A percentile compares a stretch with the other conserved stretches of the same genome.
Conservation (phyloP, 2,888 invertebrate genomes). For the Iphiclides podalirius region DNA sequence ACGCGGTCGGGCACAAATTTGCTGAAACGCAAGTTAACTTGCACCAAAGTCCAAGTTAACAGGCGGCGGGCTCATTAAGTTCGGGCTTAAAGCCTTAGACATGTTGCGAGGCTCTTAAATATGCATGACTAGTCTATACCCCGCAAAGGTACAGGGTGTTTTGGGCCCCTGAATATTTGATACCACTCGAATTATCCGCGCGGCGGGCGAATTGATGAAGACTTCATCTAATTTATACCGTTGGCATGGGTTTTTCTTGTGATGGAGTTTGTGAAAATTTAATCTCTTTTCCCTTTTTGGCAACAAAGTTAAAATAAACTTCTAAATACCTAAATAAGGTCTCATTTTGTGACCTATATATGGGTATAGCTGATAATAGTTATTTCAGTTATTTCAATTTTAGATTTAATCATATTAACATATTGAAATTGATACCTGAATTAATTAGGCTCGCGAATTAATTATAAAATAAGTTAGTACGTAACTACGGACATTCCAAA, state of each 20-base stretch:
- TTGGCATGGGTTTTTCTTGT: conserved; percentile 10
- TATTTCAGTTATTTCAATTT: too few relatives aligned
- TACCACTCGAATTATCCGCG: conserved; percentile 31
- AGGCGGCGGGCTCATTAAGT: conserved; percentile 49
- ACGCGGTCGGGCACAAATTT: not conserved
- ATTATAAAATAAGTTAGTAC: too few relatives aligned
- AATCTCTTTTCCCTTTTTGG: too few relatives aligned
- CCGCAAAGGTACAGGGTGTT: conserved; percentile 36
- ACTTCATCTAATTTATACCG: conserved; percentile 17
- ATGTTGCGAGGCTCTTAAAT: conserved; percentile 51
- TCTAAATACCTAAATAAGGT: too few relatives aligned
- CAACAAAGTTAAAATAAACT: too few relatives aligned
- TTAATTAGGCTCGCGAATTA: too few relatives aligned
- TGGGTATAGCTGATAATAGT: too few relatives aligned
- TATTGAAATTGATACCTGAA: too few relatives aligned
- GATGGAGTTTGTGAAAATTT: not conserved
- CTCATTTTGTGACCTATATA: too few relatives aligned
- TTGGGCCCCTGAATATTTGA: conserved; percentile 36
- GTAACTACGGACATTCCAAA: too few relatives aligned
- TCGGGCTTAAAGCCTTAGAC: conserved; percentile 56
- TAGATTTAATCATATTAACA: too few relatives aligned
- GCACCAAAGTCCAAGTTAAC: conserved; percentile 16
- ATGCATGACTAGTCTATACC: conserved; percentile 45
- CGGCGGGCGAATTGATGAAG: conserved; percentile 24
- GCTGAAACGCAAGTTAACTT: conserved; percentile 7